Base-by-base conservation (phyloP, 2,113 vertebrate genomes). In the Mellivora capensis region DNA sequence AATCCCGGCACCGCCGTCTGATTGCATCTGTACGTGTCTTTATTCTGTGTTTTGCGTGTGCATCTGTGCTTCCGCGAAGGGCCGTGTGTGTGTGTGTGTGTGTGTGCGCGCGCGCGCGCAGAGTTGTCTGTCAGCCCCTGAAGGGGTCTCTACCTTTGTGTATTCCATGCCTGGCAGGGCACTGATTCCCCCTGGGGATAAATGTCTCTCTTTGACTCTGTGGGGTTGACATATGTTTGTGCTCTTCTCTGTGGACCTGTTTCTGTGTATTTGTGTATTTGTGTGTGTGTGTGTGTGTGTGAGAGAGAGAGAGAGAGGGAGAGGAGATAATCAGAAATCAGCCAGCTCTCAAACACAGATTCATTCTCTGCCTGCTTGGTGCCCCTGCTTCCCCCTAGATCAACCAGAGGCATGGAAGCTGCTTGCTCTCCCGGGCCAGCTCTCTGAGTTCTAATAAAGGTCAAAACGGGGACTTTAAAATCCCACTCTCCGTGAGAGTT, bases 201-300 rank as follows among this genome's bases (percentile, higher is more conserved):
- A 9, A 81, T 8, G n/a, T 79, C 77, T 97, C 2, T 76, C 13
- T 95, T 34, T 27, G 20, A 76, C 49, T 29, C 18, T 61, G 39
- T 44, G 67, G 3, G 67, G 54, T 8, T 72, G 34, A 76, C 0
- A 14, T 39, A n/a, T 49, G 8, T 12, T 69, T 29, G 23, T 29
- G 27, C 37, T 94, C 69, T 84, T 89, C 79, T 94, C 84, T 31
- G 14, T 89, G 72, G 47, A 94, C 25, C 37, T 27, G 3, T 91
- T 47, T 90, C 0, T 90, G 0, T 74, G 12, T 42, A 1, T 74
- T 7, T 83, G 42, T 94, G 71, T 91, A 13, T 84, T 21, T 59
- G 11, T 74, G 44, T 37, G 42, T 69, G 18, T 84, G 88, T 44
- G 42, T 39, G 47, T 49, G 39, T 27, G 57, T 59, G 54, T 57